phyloP scores from a whole-genome alignment of 2,888 invertebrate species.

The Aphidius colemani region DNA sequence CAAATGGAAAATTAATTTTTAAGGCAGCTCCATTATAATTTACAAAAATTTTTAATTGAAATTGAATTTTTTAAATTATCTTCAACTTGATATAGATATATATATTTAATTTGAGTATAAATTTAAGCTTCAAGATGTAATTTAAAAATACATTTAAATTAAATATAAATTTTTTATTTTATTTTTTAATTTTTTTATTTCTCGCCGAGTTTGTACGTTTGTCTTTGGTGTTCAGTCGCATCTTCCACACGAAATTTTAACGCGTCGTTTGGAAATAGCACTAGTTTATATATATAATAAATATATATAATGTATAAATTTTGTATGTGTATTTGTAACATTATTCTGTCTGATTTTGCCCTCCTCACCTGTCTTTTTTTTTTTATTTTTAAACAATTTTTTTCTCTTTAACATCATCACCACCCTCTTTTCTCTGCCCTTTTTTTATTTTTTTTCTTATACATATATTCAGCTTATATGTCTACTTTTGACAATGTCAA shows the following conservation, averaged over 20 bases:
- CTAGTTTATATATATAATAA: constrained; percentile 20
- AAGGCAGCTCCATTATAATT: too few species aligned
- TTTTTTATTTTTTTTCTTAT: background rate
- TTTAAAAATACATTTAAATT: too few species aligned
- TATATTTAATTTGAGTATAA: too few species aligned
- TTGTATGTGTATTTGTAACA: constrained; percentile 11
- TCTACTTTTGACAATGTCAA: background rate
- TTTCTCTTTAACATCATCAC: constrained; percentile 2
- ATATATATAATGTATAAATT: too few species aligned
- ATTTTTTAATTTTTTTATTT: constrained; percentile 11
- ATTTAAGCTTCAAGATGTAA: too few species aligned
- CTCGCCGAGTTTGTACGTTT: background rate
- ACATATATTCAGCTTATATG: background rate
- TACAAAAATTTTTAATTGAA: too few species aligned
- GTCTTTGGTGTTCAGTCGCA: background rate
- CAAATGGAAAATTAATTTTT: too few species aligned
- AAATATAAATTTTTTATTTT: background rate
- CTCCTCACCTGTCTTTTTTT: constrained; percentile 5
- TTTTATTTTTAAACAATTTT: background rate
- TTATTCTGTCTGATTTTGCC: constrained; percentile 12
- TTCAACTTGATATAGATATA: too few species aligned
- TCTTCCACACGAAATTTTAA: constrained; percentile 24
- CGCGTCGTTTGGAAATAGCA: constrained; percentile 31
- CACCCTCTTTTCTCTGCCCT: constrained; percentile 9
- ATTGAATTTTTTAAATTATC: too few species aligned